Evolutionary conservation across 2,888 invertebrate species (phyloP), one percentile per base, ranked within the genome.

Genomic region (Agelastica alni): DNA sequence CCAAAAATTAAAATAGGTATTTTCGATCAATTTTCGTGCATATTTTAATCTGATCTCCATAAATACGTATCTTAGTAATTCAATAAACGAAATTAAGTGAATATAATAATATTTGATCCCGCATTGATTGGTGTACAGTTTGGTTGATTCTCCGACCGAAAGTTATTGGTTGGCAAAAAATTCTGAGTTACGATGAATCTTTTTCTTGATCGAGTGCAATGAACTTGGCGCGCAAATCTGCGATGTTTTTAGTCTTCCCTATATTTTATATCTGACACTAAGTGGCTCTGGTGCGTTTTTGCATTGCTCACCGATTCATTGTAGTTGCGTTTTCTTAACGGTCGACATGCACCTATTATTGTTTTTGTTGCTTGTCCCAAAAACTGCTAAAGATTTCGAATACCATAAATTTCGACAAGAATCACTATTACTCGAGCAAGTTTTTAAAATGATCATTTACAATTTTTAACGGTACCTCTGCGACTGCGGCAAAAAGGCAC

Each of bases 251-350:
- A 59, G 59, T 60, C 55, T 53, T 58, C 28, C 59, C 61, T 52
- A 62, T 64, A 62, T 62, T 66, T 65, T 59, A 62, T 60, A 58
- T 62, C 63, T 62, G 65, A 64, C 64, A 57, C 56, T 64, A 64
- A 66, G 62, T 58, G 64, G 59, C 51, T 59, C 57, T 60, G 56
- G 53, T 49, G 54, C 61, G 59, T 63, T 64, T 60, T 61, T 62
- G 59, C 56, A 53, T 52, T 56, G 49, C 55, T n/a, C n/a, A n/a
- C 56, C 53, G 56, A 62, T 56, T 54, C 56, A 47, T 53, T 59
- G 51, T 37, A 51, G 49, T 53, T 46, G 45, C 32, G 32, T 48
- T 57, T 53, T 32, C 48, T 16, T 31, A 34, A 41, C 51, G 17
- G 47, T 36, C 42, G 54, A 55, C 43, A 45, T n/a, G n/a, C n/a